These are phyloP conservation scores for Myanophis thanlyinensis DNA, from an alignment of 2,113 vertebrate genomes.

Conservation along the genomic window DNA sequence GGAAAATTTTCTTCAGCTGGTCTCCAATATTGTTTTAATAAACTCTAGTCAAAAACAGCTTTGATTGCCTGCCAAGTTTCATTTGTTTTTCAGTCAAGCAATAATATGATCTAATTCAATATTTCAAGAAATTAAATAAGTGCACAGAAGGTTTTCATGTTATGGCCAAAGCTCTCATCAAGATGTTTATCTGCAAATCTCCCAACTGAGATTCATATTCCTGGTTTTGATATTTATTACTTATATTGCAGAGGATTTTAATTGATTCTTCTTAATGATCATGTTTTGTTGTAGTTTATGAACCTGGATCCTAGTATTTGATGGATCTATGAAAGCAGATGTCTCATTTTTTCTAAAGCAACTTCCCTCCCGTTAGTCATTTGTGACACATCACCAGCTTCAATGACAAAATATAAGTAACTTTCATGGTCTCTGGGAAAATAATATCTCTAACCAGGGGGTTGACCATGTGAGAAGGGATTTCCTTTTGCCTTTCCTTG, in stretches of 20 bases:
- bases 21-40: slow-evolving; percentile 53
- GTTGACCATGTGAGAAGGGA: background rate
- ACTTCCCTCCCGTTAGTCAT: background rate
- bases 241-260: slow-evolving; percentile 34
- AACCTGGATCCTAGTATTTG: slow-evolving; percentile 21
- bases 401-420: background rate
- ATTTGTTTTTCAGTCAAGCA: slow-evolving; percentile 41
- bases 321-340: background rate
- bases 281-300: slow-evolving; percentile 2
- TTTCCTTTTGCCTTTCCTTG: background rate
- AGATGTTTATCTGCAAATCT: slow-evolving; percentile 22
- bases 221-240: slow-evolving; percentile 31
- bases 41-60: slow-evolving; percentile 52
- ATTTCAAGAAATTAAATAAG: slow-evolving; percentile 51
- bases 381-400: background rate
- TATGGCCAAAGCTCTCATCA: slow-evolving; percentile 35
- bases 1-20: slow-evolving; percentile 48
- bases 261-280: slow-evolving; percentile 22
- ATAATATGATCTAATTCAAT: slow-evolving; percentile 54
- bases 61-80: slow-evolving; percentile 49
- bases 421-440: background rate
- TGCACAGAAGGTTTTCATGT: slow-evolving; percentile 22
- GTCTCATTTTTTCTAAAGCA: background rate
- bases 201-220: slow-evolving; percentile 24
- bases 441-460: background rate